phyloP scores from a whole-genome alignment of 1,140 invertebrate species.

The Bombus polaris region DNA sequence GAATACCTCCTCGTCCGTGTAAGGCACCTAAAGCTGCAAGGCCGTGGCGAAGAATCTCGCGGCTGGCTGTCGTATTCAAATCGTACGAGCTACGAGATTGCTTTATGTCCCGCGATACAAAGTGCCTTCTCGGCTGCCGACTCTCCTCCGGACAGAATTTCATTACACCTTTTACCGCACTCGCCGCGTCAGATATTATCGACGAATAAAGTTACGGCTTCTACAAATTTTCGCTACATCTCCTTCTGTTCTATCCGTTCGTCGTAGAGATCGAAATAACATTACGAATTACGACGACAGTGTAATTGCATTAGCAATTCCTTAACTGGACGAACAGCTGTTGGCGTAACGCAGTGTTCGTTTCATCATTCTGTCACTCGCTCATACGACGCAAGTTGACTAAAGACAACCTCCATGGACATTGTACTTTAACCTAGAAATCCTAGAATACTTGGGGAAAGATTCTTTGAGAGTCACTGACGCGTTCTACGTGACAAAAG shows the following conservation, averaged over 20 bases:
- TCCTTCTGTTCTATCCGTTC: not conserved
- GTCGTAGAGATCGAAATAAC: not conserved
- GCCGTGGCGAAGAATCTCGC: constrained; percentile 19
- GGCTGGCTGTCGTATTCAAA: constrained; percentile 40
- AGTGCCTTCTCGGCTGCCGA: constrained; percentile 23
- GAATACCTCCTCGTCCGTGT: not conserved
- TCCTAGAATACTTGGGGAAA: not conserved
- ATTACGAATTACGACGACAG: too few relatives aligned
- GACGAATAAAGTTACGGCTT: not conserved
- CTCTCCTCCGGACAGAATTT: not conserved
- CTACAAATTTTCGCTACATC: constrained; percentile 1
- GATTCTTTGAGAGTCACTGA: not conserved
- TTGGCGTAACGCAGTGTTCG: not conserved
- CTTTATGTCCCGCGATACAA: constrained; percentile 38
- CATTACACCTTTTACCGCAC: constrained; percentile 9
- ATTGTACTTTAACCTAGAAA: not conserved
- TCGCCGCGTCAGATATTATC: not conserved
- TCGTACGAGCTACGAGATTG: constrained; percentile 27
- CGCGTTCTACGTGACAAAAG: not conserved
- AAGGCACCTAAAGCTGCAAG: constrained; percentile 16
- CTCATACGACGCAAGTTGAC: too few relatives aligned
- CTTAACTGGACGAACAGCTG: not conserved
- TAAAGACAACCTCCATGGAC: not conserved
- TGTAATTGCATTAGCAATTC: not conserved
- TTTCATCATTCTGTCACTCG: not conserved